Conservation (phyloP, 2,113 vertebrate genomes). For the Protobothrops mucrosquamatus region DNA sequence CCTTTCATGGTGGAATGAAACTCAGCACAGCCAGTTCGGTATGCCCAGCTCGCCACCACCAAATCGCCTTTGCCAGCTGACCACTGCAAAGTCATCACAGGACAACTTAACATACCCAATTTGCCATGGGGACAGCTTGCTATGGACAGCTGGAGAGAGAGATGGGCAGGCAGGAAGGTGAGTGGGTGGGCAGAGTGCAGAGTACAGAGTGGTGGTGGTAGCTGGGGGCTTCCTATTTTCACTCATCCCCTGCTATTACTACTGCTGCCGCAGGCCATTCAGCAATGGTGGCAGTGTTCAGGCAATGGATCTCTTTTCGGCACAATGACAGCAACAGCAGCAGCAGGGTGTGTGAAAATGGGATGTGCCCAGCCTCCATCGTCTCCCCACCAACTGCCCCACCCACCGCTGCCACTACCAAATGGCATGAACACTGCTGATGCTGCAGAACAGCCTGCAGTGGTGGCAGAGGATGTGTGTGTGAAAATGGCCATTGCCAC, state of each 20-base stretch:
- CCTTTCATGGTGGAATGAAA: not conserved
- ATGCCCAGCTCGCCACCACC: not conserved
- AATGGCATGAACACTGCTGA: not conserved
- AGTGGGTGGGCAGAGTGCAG: no score
- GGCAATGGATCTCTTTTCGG: no score
- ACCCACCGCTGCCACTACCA: not conserved
- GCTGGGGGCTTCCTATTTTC: not conserved
- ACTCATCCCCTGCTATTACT: not conserved
- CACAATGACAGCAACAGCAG: not conserved
- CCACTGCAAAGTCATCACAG: not conserved
- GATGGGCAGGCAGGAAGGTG: not conserved
- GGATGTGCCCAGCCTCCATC: not conserved
- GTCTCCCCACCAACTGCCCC: not conserved
- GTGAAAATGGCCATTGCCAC: not conserved
- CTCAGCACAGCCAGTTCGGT: no score
- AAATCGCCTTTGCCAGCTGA: not conserved
- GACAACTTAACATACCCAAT: not conserved
- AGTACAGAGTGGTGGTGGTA: not conserved
- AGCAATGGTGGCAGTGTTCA: no score
- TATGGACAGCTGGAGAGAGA: not conserved
- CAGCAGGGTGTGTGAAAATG: not conserved
- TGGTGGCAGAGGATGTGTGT: not conserved
- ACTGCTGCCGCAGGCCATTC: not conserved
- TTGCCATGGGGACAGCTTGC: not conserved
- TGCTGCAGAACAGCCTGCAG: not conserved